Conservation (phyloP, 2,888 invertebrate genomes). For the Agrotis clavis region DNA sequence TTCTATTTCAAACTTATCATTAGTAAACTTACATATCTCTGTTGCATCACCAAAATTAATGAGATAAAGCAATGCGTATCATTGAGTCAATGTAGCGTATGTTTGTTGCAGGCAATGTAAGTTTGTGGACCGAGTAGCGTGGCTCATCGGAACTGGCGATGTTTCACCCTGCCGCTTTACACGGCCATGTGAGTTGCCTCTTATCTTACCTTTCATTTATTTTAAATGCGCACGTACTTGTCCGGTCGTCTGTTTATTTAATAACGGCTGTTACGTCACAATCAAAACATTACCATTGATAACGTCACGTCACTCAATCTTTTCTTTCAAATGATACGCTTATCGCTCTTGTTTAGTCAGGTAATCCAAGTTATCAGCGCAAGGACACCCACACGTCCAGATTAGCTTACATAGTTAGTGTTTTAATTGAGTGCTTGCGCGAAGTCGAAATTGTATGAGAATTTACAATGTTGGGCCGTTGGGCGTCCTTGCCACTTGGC, state of each 20-base stretch:
- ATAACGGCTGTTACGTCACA: slow-evolving; percentile 30
- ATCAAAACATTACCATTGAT: slow-evolving; percentile 31
- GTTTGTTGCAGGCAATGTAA: slow-evolving; percentile 70
- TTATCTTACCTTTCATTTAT: slow-evolving; percentile 16
- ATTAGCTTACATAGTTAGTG: slow-evolving; percentile 51
- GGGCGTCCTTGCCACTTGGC: slow-evolving; percentile 61
- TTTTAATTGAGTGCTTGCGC: slow-evolving; percentile 39
- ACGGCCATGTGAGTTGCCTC: slow-evolving; percentile 64
- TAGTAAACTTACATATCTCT: slow-evolving; percentile 1
- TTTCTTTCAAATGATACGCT: slow-evolving; percentile 28
- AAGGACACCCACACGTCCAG: slow-evolving; percentile 39
- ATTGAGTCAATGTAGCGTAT: slow-evolving; percentile 28
- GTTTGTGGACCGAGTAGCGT: slow-evolving; percentile 43
- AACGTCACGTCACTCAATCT: slow-evolving; percentile 33
- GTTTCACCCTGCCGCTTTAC: slow-evolving; percentile 59
- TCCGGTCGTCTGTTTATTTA: slow-evolving; percentile 27
- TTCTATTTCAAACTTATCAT: neutral
- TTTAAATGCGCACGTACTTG: neutral
- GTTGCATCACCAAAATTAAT: slow-evolving; percentile 6
- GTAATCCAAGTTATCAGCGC: slow-evolving; percentile 35
- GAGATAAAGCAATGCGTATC: slow-evolving; percentile 1
- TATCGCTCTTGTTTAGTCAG: slow-evolving; percentile 27
- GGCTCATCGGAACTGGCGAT: slow-evolving; percentile 62
- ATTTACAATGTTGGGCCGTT: slow-evolving; percentile 42
- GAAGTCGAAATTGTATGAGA: slow-evolving; percentile 44